Base-by-base conservation (phyloP, 2,113 vertebrate genomes). In the Nothocercus nigrocapillus region DNA sequence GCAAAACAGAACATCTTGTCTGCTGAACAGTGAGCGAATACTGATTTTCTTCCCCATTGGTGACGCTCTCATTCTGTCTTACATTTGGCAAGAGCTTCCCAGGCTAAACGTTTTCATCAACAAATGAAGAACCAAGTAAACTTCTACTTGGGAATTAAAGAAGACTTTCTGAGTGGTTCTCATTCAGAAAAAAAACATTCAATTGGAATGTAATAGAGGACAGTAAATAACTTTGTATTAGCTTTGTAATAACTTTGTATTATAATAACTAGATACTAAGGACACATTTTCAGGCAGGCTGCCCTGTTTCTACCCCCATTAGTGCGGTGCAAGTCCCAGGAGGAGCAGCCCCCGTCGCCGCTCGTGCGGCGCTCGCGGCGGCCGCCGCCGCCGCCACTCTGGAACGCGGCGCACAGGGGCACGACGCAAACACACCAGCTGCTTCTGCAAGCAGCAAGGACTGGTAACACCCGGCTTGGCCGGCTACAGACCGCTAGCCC, bases 11-110 rank as follows among this genome's bases (percentile, higher is more conserved):
- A 58, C 5, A 11, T 68, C 68, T 76, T 68, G n/a, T 87, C 89
- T 79, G 72, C 64, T 89, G n/a, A 91, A 93, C 88, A 0, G 61
- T 84, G 51, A 94, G 69, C 20, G 83, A 94, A 94, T 86, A 84
- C 93, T 68, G 67, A 80, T 93, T 79, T 85, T 68, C 88, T 61
- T 82, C 87, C 79, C 82, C 36, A 40, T 59, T 95, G 82, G 69
- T 79, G 66, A 93, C 92, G 94, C 34, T 96, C 97, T 83, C 95
- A 94, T 96, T 97, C 95, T 94, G 95, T 96, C 93, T 94, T 79
- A 73, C 10, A 40, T 88, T 91, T 97, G 96, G 95, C 96, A 88
- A 86, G 54, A 81, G 54, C 22, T 64, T 45, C 45, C 61, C 44
- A 68, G 88, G 47, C 92, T 61, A 82, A 96, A 69, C 38, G 38